Percentiles rank a stretch among this genome's conserved stretches.
Evolutionary conservation across 2,797 vertebrate species (phyloP).

Genomic region (Danionella dracula): DNA sequence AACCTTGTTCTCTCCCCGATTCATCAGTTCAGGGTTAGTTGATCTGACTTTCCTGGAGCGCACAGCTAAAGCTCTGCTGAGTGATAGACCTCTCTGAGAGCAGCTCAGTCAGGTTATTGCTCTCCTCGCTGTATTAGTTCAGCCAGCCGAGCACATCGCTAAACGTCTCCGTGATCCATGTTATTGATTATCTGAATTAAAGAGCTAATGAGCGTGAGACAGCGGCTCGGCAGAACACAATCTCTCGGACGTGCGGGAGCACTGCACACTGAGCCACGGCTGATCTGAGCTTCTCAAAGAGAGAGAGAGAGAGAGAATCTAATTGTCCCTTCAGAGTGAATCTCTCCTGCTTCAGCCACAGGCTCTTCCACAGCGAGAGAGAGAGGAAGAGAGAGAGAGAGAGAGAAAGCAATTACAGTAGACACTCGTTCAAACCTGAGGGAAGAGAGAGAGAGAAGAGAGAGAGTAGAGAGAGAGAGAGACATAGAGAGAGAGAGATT

Average conservation of each 20-base stretch:
- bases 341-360: not conserved
- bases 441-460: too few relatives aligned
- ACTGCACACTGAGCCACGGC: not conserved
- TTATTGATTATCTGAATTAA: constrained; percentile 21
- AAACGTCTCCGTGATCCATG: constrained; percentile 1
- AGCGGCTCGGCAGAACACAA: not conserved
- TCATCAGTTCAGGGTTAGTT: too few relatives aligned
- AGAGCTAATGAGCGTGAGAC: constrained; percentile 6
- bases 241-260: not conserved
- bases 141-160: not conserved
- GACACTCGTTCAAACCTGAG: too few relatives aligned
- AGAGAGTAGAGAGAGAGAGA: too few relatives aligned
- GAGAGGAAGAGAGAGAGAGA: not conserved
- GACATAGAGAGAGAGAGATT: too few relatives aligned
- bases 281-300: too few relatives aligned
- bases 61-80: not conserved
- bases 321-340: too few relatives aligned
- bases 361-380: not conserved
- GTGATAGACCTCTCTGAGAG: not conserved
- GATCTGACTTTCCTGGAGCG: too few relatives aligned
- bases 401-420: constrained; percentile 39
- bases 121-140: not conserved
- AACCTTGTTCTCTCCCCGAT: too few relatives aligned
- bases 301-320: too few relatives aligned
- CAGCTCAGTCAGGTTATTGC: not conserved